Evolutionary conservation across 92 coral and sea anemone species (phyloP).

Genomic region (Phymanthus crucifer): DNA sequence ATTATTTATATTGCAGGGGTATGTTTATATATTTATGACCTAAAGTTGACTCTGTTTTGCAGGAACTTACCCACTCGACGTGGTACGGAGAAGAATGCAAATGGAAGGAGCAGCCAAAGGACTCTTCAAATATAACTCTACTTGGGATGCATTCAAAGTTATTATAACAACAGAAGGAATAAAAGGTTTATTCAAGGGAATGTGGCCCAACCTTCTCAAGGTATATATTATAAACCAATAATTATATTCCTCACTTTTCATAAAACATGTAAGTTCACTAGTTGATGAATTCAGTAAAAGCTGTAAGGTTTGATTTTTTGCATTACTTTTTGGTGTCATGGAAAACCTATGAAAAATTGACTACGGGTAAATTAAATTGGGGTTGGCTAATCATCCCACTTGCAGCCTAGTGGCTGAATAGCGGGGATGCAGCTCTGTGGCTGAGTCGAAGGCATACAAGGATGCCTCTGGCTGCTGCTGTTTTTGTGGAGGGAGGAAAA

Average conservation of each 20-base stretch:
- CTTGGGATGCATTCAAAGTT: conserved; percentile 67
- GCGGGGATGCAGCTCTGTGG: too few species aligned
- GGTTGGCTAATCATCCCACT: too few species aligned
- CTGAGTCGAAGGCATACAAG: too few species aligned
- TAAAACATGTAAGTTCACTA: neutral
- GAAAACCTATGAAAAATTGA: too few species aligned
- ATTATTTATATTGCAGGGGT: neutral
- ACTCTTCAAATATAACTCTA: conserved; percentile 65
- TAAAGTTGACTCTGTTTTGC: neutral
- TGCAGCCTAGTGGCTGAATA: too few species aligned
- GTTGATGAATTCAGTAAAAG: too few species aligned
- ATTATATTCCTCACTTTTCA: neutral
- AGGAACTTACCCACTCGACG: conserved; percentile 79
- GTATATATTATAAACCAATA: conserved; percentile 7
- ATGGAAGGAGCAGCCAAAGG: conserved; percentile 64
- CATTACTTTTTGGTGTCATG: too few species aligned
- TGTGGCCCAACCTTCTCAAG: conserved; percentile 83
- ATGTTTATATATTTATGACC: too few species aligned
- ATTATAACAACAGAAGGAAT: conserved; percentile 56
- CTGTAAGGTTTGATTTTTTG: too few species aligned
- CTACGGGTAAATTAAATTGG: too few species aligned
- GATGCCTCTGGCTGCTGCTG: too few species aligned
- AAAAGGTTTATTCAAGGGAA: conserved; percentile 64
- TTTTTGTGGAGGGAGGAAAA: too few species aligned
- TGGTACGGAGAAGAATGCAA: conserved; percentile 78